phyloP scores from a whole-genome alignment of 2,888 invertebrate genomes.

The Diaperis boleti region DNA sequence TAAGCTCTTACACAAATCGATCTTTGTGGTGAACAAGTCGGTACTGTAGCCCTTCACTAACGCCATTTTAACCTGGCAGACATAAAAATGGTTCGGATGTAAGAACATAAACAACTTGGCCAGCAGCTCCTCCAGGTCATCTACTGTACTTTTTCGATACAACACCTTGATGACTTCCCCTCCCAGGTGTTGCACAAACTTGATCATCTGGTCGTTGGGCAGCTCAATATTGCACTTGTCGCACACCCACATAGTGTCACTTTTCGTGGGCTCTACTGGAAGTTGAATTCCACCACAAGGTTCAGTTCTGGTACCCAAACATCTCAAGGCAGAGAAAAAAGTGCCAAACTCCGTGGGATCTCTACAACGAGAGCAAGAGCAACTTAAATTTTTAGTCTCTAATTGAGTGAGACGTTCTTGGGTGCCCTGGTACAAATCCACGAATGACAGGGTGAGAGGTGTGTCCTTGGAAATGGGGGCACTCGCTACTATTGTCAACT shows the following conservation, averaged over 20 bases:
- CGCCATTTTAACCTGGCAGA: conserved; percentile 77
- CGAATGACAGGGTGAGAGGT: conserved; percentile 74
- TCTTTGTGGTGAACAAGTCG: conserved; percentile 72
- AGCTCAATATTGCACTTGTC: conserved; percentile 74
- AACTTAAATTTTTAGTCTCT: conserved; percentile 76
- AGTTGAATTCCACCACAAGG: conserved; percentile 77
- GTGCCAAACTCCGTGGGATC: conserved; percentile 78
- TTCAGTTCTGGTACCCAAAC: conserved; percentile 70
- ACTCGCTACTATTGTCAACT: conserved; percentile 75
- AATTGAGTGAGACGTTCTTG: conserved; percentile 73
- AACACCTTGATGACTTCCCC: conserved; percentile 77
- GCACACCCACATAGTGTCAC: conserved; percentile 74
- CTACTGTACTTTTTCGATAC: conserved; percentile 69
- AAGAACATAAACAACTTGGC: conserved; percentile 73
- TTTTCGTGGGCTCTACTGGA: conserved; percentile 74
- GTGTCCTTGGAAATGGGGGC: conserved; percentile 75
- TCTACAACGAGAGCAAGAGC: conserved; percentile 75
- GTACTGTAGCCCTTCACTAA: conserved; percentile 77
- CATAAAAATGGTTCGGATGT: conserved; percentile 76
- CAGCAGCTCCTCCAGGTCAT: conserved; percentile 74
- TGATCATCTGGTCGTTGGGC: conserved; percentile 73
- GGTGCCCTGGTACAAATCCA: conserved; percentile 78
- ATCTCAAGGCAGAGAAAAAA: conserved; percentile 74
- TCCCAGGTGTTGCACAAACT: conserved; percentile 76
- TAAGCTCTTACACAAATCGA: conserved; percentile 74